Evolutionary conservation across 1,140 invertebrate genomes (phyloP), one percentile per base, ranked within the genome.

Genomic region (Sesamia nonagrioides): DNA sequence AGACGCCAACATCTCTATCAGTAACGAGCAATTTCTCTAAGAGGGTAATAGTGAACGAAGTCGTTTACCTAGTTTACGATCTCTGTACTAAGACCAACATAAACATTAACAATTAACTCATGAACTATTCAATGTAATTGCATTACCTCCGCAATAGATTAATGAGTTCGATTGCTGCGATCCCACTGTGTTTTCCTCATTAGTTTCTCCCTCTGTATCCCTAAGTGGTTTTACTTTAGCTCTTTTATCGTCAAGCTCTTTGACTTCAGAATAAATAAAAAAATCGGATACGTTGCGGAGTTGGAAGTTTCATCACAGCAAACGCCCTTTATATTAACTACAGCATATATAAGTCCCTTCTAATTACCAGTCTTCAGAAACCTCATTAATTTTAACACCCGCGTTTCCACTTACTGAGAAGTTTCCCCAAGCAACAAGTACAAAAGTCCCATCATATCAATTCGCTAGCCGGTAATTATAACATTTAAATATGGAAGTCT

Each of bases 401-500:
- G 54, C 54, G 33, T 58, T 58, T 58, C 54, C 54, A 58, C 21
- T 58, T 27, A 58, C 21, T 13, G 9, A 4, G 11, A 50, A 66
- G 9, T 40, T 21, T 45, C 17, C 61, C 37, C 33, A 54, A 72
- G 50, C 69, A 72, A 72, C 69, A 56, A 73, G 71, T 73, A 42
- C 35, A 1, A 58, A 37, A 37, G 69, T 52, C 48, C 71, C 54
- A 21, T 58, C 45, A 56, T 40, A 75, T 58, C 35, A 61, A 37
- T 63, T 75, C 18, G 15, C 69, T 52, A 50, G 37, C 48, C 61
- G 48, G 15, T 81, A 79, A 78, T 82, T 80, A 83, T 76, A 71
- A 37, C 50, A 82, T 85, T 81, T 78, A 85, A 80, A 83, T 81
- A 81, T 45, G 52, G 79, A 61, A 35, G 60, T 48, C 35, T 76